A percentile compares a stretch with the other conserved stretches of the same genome.
Evolutionary conservation across 2,888 invertebrate genomes (phyloP).

Genomic region (Luperina testacea): DNA sequence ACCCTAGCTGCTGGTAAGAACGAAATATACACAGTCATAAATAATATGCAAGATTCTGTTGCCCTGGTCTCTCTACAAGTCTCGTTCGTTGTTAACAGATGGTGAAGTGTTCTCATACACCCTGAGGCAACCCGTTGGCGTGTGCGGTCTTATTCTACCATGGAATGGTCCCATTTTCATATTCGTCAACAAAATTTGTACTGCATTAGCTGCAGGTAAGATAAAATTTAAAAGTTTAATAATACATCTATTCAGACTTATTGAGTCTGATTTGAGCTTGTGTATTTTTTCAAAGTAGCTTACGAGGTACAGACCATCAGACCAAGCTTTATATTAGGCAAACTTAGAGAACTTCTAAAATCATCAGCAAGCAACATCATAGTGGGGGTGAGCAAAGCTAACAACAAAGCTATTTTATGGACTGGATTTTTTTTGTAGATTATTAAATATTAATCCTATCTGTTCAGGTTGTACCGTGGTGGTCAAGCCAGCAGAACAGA

Average conservation of each 20-base stretch:
- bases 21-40: not conserved
- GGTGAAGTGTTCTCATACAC: conserved; percentile 94
- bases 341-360: not conserved
- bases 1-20: conserved; percentile 90
- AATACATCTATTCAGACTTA: not conserved
- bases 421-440: not conserved
- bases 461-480: conserved; percentile 93
- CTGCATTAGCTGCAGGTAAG: conserved; percentile 91
- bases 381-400: not conserved
- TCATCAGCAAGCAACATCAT: not conserved
- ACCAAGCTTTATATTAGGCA: not conserved
- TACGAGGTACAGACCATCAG: not conserved
- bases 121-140: conserved; percentile 89
- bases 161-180: conserved; percentile 97
- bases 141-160: conserved; percentile 96
- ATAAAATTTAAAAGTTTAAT: not conserved
- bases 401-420: not conserved
- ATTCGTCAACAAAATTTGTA: conserved; percentile 96
- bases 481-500: conserved; percentile 98
- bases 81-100: conserved; percentile 79
- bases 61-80: not conserved
- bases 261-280: not conserved
- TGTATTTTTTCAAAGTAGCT: not conserved
- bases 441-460: not conserved
- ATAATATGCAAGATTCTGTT: not conserved